Evolutionary conservation across 2,113 vertebrate genomes (phyloP).

Genomic region (Gymnobelideus leadbeateri): DNA sequence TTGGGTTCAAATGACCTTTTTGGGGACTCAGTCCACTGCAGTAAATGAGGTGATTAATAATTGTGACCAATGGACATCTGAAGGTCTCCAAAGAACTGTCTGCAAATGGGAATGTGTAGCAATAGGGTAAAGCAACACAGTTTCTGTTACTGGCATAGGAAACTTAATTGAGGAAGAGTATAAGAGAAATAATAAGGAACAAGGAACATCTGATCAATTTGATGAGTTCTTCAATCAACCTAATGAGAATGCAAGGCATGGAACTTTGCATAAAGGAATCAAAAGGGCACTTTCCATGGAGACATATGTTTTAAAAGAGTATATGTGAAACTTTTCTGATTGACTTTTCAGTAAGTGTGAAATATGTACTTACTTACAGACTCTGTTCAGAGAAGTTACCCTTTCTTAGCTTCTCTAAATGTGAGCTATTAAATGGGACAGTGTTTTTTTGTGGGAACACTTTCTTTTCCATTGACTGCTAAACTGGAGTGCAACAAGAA

Average conservation of each 20-base stretch:
- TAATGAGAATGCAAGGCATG: too few species aligned
- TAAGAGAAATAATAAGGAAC: too few species aligned
- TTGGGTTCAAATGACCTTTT: background rate
- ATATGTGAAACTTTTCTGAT: background rate
- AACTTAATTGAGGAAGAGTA: too few species aligned
- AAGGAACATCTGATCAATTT: too few species aligned
- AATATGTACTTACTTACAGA: too few species aligned
- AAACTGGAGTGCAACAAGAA: background rate
- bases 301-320: background rate
- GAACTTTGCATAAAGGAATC: too few species aligned
- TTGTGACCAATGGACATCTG: background rate
- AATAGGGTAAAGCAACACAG: background rate
- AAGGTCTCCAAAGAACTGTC: background rate
- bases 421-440: background rate
- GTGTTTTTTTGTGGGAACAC: background rate
- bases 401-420: background rate
- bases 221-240: too few species aligned
- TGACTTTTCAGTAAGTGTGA: background rate
- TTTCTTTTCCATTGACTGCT: background rate
- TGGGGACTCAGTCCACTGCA: background rate
- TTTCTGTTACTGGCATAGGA: too few species aligned
- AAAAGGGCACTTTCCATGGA: too few species aligned
- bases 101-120: background rate
- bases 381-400: too few species aligned
- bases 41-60: background rate